Conservation (phyloP, 2,797 vertebrate species). For the Poecile montanus region DNA sequence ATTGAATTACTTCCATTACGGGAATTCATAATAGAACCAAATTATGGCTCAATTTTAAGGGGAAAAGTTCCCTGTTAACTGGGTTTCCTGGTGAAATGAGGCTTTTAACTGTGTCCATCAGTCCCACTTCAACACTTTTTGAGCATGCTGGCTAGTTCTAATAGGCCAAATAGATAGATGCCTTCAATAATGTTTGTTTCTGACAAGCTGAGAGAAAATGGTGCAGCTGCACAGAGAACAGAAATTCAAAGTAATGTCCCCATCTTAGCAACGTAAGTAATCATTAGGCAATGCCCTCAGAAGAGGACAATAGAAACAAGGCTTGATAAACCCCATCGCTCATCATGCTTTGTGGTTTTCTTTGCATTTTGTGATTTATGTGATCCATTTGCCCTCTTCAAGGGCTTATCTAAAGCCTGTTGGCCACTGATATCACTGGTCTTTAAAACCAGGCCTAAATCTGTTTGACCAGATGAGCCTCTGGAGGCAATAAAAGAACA, state of each 20-base stretch:
- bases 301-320: neutral
- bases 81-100: constrained; percentile 18
- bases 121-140: neutral
- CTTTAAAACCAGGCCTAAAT: neutral
- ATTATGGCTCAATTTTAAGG: constrained; percentile 19
- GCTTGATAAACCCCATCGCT: neutral
- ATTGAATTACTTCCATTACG: constrained; percentile 35
- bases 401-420: neutral
- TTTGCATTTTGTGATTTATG: neutral
- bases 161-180: neutral
- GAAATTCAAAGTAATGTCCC: neutral
- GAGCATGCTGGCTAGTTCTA: neutral
- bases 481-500: neutral
- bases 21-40: constrained; percentile 22
- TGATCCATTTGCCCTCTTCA: neutral
- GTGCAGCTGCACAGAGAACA: neutral
- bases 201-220: constrained; percentile 3
- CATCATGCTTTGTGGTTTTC: neutral
- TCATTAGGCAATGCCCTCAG: neutral
- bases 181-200: neutral
- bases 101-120: constrained; percentile 24
- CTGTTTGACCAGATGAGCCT: neutral
- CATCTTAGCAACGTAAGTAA: neutral
- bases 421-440: neutral
- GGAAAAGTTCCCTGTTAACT: constrained; percentile 19